Base-by-base conservation (phyloP, 2,888 invertebrate genomes). In the Apeira syringaria region DNA sequence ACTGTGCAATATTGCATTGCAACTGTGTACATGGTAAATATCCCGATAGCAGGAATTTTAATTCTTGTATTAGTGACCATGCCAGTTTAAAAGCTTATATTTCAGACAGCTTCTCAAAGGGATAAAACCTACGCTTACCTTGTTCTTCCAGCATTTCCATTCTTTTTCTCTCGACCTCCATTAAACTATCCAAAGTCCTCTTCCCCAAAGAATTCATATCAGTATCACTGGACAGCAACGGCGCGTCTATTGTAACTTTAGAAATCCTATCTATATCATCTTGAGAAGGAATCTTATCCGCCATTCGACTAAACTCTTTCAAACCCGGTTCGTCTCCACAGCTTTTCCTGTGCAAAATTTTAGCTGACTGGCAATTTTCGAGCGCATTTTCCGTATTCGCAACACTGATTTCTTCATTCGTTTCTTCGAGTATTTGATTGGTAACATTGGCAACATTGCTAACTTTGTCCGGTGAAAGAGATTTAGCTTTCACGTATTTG, bases 121-220 rank as follows among this genome's bases (percentile, higher is more conserved):
- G n/a, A n/a, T n/a, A n/a, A 27, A 29, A 37, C 28, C 13, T 26
- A 11, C 58, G 55, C n/a, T 52, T 82, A 96, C 97, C 97, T 94
- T 97, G 97, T 79, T 97, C 96, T 52, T 96, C 96, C 68, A 98
- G 90, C 91, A 97, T 94, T 59, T 95, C 91, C 68, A 96, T 93
- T 40, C 97, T 89, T 78, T 97, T 97, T 62, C 96, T 92, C 78
- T 98, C 97, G 47, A 98, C 96, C 84, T 97, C 97, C 85, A 94
- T 94, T 45, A 98, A 91, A 57, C 97, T 97, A 61, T 96, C 96
- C 56, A 96, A 91, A 0, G 97, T 96, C 67, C 95, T 93, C 47
- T 94, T 93, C 9, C 95, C 94, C 27, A 94, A 80, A 2, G 94
- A 93, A 33, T 88, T 88, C 64, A 91, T 92, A 48, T 94, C 92